Conservation (phyloP, 2,113 vertebrate species). For the Lates calcarifer region DNA sequence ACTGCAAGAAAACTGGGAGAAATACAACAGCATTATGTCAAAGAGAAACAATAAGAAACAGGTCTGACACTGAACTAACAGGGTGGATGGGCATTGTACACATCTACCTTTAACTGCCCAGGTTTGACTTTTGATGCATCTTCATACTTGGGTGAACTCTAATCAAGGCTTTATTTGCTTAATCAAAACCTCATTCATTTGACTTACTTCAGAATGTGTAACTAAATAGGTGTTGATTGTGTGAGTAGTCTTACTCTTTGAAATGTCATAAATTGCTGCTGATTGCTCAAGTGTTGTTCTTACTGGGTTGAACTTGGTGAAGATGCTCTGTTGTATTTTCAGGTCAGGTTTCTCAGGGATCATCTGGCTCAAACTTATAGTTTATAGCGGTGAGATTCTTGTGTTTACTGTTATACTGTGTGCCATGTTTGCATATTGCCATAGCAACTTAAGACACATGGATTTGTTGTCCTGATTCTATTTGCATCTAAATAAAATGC, state of each 20-base stretch:
- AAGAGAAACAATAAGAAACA: neutral
- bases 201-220: slow-evolving; percentile 13
- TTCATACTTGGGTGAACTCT: neutral
- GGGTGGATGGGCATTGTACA: too few relatives aligned
- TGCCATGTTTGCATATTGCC: slow-evolving; percentile 20
- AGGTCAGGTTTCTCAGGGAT: neutral
- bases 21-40: slow-evolving; percentile 16
- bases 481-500: slow-evolving; percentile 31
- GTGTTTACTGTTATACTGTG: neutral
- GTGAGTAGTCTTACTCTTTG: neutral
- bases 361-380: neutral
- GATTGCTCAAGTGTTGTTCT: slow-evolving; percentile 8
- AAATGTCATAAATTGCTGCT: slow-evolving; percentile 2
- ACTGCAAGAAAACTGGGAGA: neutral
- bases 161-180: slow-evolving; percentile 14
- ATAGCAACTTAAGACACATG: slow-evolving; percentile 16
- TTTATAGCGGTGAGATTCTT: neutral
- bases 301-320: neutral
- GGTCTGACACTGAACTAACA: neutral
- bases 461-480: slow-evolving; percentile 2
- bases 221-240: slow-evolving; percentile 27
- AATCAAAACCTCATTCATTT: slow-evolving; percentile 27
- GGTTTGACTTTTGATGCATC: neutral
- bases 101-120: neutral
- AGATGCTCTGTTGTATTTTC: neutral